Base-by-base conservation (phyloP, 1,140 invertebrate genomes). In the Wiebesia pumilae region DNA sequence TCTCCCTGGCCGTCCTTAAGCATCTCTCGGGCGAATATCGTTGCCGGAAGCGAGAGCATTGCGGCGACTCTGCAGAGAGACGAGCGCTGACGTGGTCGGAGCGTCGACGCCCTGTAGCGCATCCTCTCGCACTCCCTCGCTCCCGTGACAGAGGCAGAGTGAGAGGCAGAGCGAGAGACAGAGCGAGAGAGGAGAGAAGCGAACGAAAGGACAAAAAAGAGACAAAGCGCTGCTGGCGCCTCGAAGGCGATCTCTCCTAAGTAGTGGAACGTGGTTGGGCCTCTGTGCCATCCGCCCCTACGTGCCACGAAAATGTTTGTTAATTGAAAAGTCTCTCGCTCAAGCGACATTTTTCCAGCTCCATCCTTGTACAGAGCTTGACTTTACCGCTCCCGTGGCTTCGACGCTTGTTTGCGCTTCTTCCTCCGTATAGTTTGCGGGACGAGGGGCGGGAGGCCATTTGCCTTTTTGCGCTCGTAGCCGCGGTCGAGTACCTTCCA, bases 281-380 rank as follows among this genome's bases (percentile, higher is more conserved):
- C 40, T 38, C 30, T 0, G 21, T 65, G 51, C 77, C 21, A 69
- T 81, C 69, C 24, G 12, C 27, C 6, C 54, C 47, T 27, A 77
- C 83, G 54, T 77, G 73, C 71, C 73, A 33, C 73, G 54, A 78
- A 84, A 85, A 85, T 71, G 77, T 67, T 85, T 80, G 77, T 80
- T 85, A 85, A 85, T 85, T 81, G 78, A 81, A 85, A 85, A 85
- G 78, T 81, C 84, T 81, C 84, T 80, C 43, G 73, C 35, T 80
- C 14, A 79, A 79, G 51, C 43, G 77, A 79, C 43, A 79, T 79
- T 79, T 58, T 79, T 24, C 24, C 71, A 21, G 24, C 38, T 75
- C 14, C 38, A 33, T 40, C 40, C 38, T 43, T 75, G 38, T 75
- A 75, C 10, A 75, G 14, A 38, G 38, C n/a, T 43, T n/a, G 35